phyloP scores from a whole-genome alignment of 2,888 invertebrate species.

The Esperia sulphurella region DNA sequence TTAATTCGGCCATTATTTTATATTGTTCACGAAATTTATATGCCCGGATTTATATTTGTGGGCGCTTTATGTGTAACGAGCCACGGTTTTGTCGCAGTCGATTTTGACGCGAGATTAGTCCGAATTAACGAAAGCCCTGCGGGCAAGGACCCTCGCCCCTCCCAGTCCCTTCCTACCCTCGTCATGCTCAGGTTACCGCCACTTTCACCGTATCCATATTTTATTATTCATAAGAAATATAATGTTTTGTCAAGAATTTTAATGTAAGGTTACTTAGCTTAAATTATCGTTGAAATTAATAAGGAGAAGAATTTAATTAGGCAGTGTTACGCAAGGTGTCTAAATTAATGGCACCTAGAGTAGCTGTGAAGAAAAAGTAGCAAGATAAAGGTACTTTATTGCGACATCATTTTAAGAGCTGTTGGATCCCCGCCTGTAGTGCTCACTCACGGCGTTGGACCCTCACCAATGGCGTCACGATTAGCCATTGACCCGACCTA shows the following conservation, averaged over 20 bases:
- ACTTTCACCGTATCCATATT: not conserved
- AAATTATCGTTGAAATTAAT: slow-evolving; percentile 2
- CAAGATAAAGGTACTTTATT: not conserved
- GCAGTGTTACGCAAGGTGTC: no score
- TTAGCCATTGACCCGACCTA: slow-evolving; percentile 65
- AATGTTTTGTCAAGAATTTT: not conserved
- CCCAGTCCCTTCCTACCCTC: slow-evolving; percentile 4
- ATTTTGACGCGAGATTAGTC: slow-evolving; percentile 29
- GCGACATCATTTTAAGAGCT: not conserved
- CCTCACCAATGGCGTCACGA: slow-evolving; percentile 45
- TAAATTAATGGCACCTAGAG: slow-evolving; percentile 4
- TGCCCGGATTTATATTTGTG: slow-evolving; percentile 9
- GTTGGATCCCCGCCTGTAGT: not conserved
- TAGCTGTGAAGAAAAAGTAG: not conserved
- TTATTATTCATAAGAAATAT: not conserved
- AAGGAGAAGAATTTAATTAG: slow-evolving; percentile 3
- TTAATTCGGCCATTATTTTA: slow-evolving; percentile 16
- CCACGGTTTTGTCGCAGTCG: slow-evolving; percentile 25
- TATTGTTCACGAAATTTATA: slow-evolving; percentile 11
- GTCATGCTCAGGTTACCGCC: not conserved
- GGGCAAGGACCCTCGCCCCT: slow-evolving; percentile 4
- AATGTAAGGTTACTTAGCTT: not conserved
- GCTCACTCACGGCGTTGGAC: slow-evolving; percentile 8
- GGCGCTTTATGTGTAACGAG: slow-evolving; percentile 23
- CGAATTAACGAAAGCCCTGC: slow-evolving; percentile 23